Base-by-base conservation (phyloP, 2,113 vertebrate species). In the Mungos mungo region DNA sequence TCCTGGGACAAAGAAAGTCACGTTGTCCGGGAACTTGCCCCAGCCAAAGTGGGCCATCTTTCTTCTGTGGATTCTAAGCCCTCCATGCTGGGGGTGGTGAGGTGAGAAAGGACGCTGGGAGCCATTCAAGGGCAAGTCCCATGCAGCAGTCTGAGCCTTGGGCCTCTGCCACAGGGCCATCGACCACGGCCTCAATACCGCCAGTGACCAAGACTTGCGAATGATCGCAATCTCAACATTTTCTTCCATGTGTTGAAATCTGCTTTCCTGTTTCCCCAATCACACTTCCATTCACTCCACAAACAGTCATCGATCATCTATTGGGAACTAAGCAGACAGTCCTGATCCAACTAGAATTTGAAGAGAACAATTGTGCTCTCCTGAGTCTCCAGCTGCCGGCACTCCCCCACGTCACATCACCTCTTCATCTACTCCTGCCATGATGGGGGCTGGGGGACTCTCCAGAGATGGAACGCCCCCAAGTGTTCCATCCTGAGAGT, bases 1-100 rank as follows among this genome's bases (percentile, higher is more conserved):
- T 93, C 50, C 54, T 1, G 12, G 83, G 93, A 97, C 69, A 93
- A 81, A 92, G 83, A 71, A 95, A 97, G 86, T 92, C 81, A 92
- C 88, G 87, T 69, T 65, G 41, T 31, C 25, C 3, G 2, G 33
- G 50, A 92, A 90, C 23, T 45, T 85, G 65, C 47, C 21, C 5
- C 18, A 35, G 71, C 50, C 71, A 77, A 96, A 96, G 38, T 90
- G 57, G 76, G 88, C 74, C 88, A 16, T 35, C 47, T 72, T 50
- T 54, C 95, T 52, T 63, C 54, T 68, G 81, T 15, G 74, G 66
- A 60, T 47, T 65, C 94, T 85, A 31, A 80, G 71, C 77, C 71
- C 35, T 71, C 47, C 0, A 0, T 7, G 54, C 52, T 6, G 16
- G 69, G 19, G 10, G 16, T 21, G 41, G 21, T 27, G 29, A 50